Conservation (phyloP, 1,140 invertebrate genomes). For the Lordiphosa stackelbergi region DNA sequence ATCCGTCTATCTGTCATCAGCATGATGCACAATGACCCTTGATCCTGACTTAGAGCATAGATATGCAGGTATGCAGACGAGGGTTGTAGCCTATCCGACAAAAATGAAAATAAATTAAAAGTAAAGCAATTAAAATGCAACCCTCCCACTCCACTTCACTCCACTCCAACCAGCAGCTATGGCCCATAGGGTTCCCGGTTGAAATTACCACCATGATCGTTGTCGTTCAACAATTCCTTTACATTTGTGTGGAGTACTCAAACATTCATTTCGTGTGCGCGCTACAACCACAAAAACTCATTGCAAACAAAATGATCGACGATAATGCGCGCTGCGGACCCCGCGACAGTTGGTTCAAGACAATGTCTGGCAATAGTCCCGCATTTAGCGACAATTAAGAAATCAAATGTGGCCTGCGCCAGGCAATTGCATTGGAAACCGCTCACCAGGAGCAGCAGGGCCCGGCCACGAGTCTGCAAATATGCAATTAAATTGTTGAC, state of each 20-base stretch:
- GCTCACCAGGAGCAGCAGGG: slow-evolving; percentile 50
- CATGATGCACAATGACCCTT: too few relatives aligned
- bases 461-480: slow-evolving; percentile 52
- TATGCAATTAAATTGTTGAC: slow-evolving; percentile 74
- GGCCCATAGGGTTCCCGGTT: slow-evolving; percentile 33
- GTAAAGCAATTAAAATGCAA: slow-evolving; percentile 64
- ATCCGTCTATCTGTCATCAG: too few relatives aligned
- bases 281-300: slow-evolving; percentile 62
- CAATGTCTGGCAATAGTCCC: slow-evolving; percentile 36
- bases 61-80: slow-evolving; percentile 2
- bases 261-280: slow-evolving; percentile 67
- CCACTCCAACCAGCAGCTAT: slow-evolving; percentile 11
- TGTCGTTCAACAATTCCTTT: slow-evolving; percentile 53
- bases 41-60: too few relatives aligned
- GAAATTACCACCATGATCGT: slow-evolving; percentile 67
- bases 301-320: slow-evolving; percentile 67
- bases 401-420: slow-evolving; percentile 64
- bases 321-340: slow-evolving; percentile 44
- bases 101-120: slow-evolving; percentile 59
- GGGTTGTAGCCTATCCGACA: background rate
- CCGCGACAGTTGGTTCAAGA: slow-evolving; percentile 3
- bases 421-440: slow-evolving; percentile 57
- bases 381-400: slow-evolving; percentile 75
- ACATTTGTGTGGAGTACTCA: slow-evolving; percentile 42
- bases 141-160: slow-evolving; percentile 6